A percentile compares a stretch with the other conserved stretches of the same genome.
These are phyloP conservation scores for Dasypus novemcinctus DNA, from an alignment of 2,113 vertebrate species.

Conservation along the genomic window DNA sequence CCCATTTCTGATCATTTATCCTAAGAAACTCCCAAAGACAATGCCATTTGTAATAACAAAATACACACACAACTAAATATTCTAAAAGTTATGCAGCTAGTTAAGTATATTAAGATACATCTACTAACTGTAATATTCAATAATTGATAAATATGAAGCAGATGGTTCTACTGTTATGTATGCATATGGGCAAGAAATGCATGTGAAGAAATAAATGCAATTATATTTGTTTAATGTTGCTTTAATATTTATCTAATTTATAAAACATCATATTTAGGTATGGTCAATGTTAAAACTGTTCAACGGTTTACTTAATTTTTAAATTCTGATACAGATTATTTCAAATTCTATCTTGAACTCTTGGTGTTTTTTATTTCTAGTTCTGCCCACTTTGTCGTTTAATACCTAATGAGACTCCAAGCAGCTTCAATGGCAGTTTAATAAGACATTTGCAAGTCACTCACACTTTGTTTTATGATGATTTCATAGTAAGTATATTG, in stretches of 20 bases:
- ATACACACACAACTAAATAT: background rate
- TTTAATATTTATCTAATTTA: constrained; percentile 4
- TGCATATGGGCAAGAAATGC: background rate
- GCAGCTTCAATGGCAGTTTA: constrained; percentile 76
- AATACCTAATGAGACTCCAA: constrained; percentile 68
- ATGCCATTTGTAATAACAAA: constrained; percentile 4
- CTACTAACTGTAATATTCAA: background rate
- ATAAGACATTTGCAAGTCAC: constrained; percentile 78
- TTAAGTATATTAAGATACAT: background rate
- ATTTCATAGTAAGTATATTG: constrained; percentile 78
- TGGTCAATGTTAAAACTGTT: constrained; percentile 9
- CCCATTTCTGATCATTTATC: background rate
- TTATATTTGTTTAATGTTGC: constrained; percentile 32
- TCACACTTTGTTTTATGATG: constrained; percentile 75
- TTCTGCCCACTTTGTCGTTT: constrained; percentile 80
- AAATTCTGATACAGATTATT: background rate
- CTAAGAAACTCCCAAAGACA: background rate
- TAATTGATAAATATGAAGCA: background rate
- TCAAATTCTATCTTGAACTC: constrained; percentile 40
- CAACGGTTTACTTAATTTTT: background rate
- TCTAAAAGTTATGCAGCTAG: background rate
- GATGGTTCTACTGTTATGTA: background rate
- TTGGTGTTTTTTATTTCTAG: constrained; percentile 58
- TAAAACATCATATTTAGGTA: background rate
- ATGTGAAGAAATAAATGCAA: constrained; percentile 13